A percentile compares a stretch with the other conserved stretches of the same genome.
These are phyloP conservation scores for Blastobasis adustella DNA, from an alignment of 2,888 invertebrate genomes.

Conservation along the genomic window DNA sequence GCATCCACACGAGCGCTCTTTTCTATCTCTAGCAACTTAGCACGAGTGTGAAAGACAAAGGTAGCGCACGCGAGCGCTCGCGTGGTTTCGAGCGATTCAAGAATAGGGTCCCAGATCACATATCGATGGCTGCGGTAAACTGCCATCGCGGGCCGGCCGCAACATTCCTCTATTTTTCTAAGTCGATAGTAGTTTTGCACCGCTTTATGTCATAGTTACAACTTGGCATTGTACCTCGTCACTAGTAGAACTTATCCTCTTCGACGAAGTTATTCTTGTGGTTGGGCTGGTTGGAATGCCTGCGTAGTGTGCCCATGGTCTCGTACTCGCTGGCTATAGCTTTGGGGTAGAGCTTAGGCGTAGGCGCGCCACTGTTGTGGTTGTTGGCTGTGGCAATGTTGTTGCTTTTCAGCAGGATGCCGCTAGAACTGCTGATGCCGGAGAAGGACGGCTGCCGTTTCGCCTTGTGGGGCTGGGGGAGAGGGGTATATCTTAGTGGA, in stretches of 20 bases:
- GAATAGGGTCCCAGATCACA: too few relatives aligned
- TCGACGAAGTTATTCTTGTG: conserved; percentile 76
- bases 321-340: conserved; percentile 85
- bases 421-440: conserved; percentile 66
- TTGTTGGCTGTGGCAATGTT: conserved; percentile 77
- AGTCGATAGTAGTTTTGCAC: too few relatives aligned
- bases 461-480: conserved; percentile 40
- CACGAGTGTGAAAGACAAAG: too few relatives aligned
- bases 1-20: too few relatives aligned
- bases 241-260: conserved; percentile 79
- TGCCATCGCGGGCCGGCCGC: too few relatives aligned
- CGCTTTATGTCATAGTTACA: too few relatives aligned
- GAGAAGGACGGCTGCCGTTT: conserved; percentile 84
- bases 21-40: too few relatives aligned
- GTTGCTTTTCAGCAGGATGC: conserved; percentile 70
- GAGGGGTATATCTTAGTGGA: background rate
- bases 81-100: too few relatives aligned
- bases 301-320: conserved; percentile 80
- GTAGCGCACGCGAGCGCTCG: too few relatives aligned
- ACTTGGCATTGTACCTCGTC: too few relatives aligned
- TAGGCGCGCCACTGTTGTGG: conserved; percentile 75
- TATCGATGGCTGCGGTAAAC: too few relatives aligned
- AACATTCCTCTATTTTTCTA: too few relatives aligned
- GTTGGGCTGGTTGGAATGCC: conserved; percentile 84
- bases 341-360: conserved; percentile 81